A percentile compares a stretch with the other conserved stretches of the same genome.
Evolutionary conservation across 1,140 invertebrate genomes (phyloP).

Genomic region (Vanessa atalanta): DNA sequence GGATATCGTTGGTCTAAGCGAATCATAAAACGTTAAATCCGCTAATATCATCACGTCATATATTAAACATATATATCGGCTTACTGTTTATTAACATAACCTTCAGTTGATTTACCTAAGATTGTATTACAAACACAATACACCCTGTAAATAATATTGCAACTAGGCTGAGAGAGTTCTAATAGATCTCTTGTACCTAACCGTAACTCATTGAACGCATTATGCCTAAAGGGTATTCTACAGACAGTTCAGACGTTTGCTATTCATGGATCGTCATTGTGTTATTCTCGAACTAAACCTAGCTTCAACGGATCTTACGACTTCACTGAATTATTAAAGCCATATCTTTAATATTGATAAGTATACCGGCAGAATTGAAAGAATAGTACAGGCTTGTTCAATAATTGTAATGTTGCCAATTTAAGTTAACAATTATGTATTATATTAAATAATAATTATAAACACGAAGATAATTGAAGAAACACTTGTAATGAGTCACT

Average conservation of each 20-base stretch:
- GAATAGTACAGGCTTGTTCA: neutral
- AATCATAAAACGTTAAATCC: neutral
- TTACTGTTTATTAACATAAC: neutral
- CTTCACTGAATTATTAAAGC: slow-evolving; percentile 1
- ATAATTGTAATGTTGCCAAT: neutral
- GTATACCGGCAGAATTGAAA: neutral
- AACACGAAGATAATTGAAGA: neutral
- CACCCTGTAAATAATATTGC: slow-evolving; percentile 4
- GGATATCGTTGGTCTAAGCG: neutral
- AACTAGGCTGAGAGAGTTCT: slow-evolving; percentile 4
- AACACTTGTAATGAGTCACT: too few species aligned
- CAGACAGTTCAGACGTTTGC: slow-evolving; percentile 30
- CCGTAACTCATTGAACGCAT: slow-evolving; percentile 37
- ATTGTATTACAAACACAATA: slow-evolving; percentile 5
- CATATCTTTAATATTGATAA: neutral
- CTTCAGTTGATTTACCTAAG: neutral
- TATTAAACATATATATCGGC: neutral
- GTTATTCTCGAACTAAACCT: slow-evolving; percentile 31
- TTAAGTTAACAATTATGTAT: too few species aligned
- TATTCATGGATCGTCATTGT: slow-evolving; percentile 36
- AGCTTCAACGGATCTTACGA: slow-evolving; percentile 13
- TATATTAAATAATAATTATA: neutral
- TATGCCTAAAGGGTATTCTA: slow-evolving; percentile 39
- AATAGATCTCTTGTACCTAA: slow-evolving; percentile 34
- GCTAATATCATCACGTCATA: neutral